Evolutionary conservation across 2,888 invertebrate genomes (phyloP).

Genomic region (Diabrotica balteata): DNA sequence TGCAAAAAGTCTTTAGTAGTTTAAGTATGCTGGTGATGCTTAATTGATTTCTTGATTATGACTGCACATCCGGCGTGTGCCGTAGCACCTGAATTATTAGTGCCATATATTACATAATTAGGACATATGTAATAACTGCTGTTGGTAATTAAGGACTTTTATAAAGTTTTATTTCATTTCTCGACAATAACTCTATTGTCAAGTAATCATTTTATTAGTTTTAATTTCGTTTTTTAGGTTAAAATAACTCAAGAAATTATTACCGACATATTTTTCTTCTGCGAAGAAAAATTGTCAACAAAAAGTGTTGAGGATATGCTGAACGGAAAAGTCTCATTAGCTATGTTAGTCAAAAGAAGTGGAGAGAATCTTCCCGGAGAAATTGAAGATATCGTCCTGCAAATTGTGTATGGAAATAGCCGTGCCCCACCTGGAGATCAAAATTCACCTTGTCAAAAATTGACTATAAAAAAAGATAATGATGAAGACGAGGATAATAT

Average conservation of each 20-base stretch:
- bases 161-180: too few relatives aligned
- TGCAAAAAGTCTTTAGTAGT: too few relatives aligned
- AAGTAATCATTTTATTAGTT: too few relatives aligned
- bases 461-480: conserved; percentile 31
- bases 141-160: too few relatives aligned
- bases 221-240: conserved; percentile 33
- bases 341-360: conserved; percentile 45
- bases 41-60: too few relatives aligned
- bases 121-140: too few relatives aligned
- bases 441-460: conserved; percentile 45
- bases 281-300: conserved; percentile 40
- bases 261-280: conserved; percentile 55
- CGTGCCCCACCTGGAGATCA: conserved; percentile 52
- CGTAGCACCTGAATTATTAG: too few relatives aligned
- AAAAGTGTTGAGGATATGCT: conserved; percentile 43
- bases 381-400: conserved; percentile 52
- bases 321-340: conserved; percentile 43
- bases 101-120: too few relatives aligned
- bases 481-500: conserved; percentile 20
- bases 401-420: conserved; percentile 53
- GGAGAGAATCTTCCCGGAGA: conserved; percentile 46
- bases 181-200: too few relatives aligned
- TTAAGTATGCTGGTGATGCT: too few relatives aligned
- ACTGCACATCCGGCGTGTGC: too few relatives aligned
- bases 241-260: conserved; percentile 47